Base-by-base conservation (phyloP, 2,113 vertebrate species). In the Argyrosomus japonicus region DNA sequence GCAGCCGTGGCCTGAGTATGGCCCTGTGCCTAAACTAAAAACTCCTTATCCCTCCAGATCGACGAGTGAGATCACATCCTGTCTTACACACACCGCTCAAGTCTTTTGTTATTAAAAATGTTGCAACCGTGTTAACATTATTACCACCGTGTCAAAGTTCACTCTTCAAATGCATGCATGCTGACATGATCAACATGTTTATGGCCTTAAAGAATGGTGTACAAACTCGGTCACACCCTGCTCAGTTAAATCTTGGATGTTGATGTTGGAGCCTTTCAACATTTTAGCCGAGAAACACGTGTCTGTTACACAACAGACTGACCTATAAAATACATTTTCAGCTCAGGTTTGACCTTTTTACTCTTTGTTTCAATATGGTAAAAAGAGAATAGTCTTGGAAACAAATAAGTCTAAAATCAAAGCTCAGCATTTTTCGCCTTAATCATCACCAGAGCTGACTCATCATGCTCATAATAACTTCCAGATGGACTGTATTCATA, bases 1-100 rank as follows among this genome's bases (percentile, higher is more conserved):
- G 0, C 60, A 75, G 79, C 82, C 23, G 19, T 9, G 71, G 87
- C 88, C 74, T 65, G 58, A 78, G 61, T 25, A 23, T 63, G 84
- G 82, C 86, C 84, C 63, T 2, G 29, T 72, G 82, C 82, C 83
- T 79, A 60, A 65, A 36, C 76, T 88, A 70, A 77, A 77, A 77
- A 77, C 85, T 91, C 77, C 75, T 89, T 93, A 89, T 90, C 75
- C 36, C 87, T 77, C 68, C 65, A 84, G 87, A 90, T 89, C 87
- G 89, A 69, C 23, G 32, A 54, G 61, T 91, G 91, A 95, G 86
- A 83, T 95, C 88, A 94, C 84, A 86, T 95, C 89, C 93, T 93
- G 94, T 82, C 85, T 88, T 43, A 48, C 32, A 5, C 85, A 74
- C 79, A 32, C 72, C 61, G 43, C 50, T 54, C 74, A 57, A 82